These are phyloP conservation scores for Smithornis capensis DNA, from an alignment of 2,113 vertebrate genomes.

Conservation along the genomic window DNA sequence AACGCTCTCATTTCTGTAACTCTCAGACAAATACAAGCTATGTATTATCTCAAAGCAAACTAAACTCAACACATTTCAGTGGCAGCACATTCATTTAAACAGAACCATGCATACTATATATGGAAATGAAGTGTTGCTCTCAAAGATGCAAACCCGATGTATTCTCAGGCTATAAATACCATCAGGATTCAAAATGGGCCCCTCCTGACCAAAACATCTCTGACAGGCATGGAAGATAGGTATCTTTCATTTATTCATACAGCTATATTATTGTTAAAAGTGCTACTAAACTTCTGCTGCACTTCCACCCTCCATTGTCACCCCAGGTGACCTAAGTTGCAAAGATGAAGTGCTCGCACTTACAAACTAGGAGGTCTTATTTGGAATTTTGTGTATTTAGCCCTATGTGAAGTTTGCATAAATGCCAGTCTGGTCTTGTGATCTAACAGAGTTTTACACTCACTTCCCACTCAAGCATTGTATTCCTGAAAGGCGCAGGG, in stretches of 20 bases:
- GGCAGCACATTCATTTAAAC: conserved; percentile 52
- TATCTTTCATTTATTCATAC: background rate
- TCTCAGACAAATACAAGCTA: conserved; percentile 24
- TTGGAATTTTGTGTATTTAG: background rate
- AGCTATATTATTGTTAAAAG: background rate
- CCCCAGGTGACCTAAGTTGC: background rate
- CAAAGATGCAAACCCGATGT: background rate
- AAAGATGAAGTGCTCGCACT: background rate
- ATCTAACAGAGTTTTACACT: background rate
- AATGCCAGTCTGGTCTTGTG: background rate
- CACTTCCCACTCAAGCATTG: background rate
- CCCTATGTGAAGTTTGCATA: background rate
- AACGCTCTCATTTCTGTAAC: background rate
- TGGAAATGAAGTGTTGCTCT: conserved; percentile 55
- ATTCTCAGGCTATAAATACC: conserved; percentile 53
- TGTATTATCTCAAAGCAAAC: conserved; percentile 49
- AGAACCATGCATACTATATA: conserved; percentile 47
- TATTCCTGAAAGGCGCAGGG: background rate
- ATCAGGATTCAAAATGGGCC: background rate
- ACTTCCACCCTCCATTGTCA: background rate
- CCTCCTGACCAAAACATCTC: background rate
- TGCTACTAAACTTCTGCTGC: background rate
- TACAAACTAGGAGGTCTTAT: background rate
- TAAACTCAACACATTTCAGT: conserved; percentile 51
- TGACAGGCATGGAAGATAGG: background rate